Conservation (phyloP, 2,797 vertebrate species). For the Hylomyscus alleni region DNA sequence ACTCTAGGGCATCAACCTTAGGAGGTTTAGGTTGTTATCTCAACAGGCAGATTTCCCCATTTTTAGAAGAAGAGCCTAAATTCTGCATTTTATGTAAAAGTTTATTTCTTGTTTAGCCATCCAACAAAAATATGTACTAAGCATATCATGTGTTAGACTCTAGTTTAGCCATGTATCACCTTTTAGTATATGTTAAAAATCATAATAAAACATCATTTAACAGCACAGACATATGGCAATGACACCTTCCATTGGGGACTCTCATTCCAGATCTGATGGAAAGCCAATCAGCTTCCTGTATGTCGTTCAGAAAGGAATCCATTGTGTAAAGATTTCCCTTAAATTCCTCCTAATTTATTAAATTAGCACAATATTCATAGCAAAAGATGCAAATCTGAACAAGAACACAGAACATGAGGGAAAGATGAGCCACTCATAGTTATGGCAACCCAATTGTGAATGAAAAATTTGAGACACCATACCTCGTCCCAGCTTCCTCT, state of each 20-base stretch:
- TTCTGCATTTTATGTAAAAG: neutral
- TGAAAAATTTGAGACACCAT: neutral
- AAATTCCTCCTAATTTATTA: slow-evolving; percentile 17
- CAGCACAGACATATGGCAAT: neutral
- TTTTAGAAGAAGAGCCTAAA: neutral
- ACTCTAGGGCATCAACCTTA: neutral
- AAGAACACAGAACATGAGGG: neutral
- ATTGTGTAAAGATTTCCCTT: slow-evolving; percentile 25
- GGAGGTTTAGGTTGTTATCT: neutral
- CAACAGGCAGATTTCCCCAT: neutral
- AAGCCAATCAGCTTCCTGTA: neutral
- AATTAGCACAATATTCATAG: neutral
- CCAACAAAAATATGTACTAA: neutral
- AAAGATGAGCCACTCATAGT: neutral
- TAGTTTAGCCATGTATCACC: neutral
- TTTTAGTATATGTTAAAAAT: neutral
- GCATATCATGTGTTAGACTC: neutral
- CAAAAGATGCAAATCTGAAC: neutral
- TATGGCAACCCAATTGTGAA: neutral
- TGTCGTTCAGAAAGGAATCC: neutral
- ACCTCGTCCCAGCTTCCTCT: neutral
- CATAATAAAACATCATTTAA: neutral
- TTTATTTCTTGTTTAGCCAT: neutral
- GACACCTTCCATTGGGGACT: neutral
- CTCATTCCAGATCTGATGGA: neutral